A percentile compares a stretch with the other conserved stretches of the same genome.
These are phyloP conservation scores for Troglohyphantes excavatus DNA, from an alignment of 2,888 invertebrate species.

Conservation along the genomic window DNA sequence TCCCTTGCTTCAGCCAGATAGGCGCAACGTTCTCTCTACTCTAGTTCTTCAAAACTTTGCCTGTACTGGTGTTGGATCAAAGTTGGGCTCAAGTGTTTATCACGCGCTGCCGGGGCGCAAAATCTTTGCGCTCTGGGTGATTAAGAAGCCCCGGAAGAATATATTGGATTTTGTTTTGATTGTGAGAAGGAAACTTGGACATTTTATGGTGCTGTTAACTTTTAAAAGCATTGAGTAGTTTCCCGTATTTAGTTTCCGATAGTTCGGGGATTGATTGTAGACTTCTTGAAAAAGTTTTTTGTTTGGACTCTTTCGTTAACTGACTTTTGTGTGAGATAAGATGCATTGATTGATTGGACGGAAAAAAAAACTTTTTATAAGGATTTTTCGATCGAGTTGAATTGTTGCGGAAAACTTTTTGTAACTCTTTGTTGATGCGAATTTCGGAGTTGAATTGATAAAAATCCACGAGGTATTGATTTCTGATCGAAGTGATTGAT, in stretches of 20 bases:
- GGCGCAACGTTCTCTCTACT: conserved; percentile 19
- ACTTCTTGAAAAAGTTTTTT: neutral
- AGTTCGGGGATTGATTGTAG: neutral
- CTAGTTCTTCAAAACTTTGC: conserved; percentile 37
- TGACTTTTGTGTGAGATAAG: neutral
- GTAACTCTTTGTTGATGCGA: neutral
- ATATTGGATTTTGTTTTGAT: neutral
- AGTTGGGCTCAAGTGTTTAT: conserved; percentile 29
- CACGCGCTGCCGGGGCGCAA: conserved; percentile 31
- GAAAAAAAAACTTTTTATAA: neutral
- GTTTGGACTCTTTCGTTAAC: neutral
- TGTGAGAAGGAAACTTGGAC: neutral
- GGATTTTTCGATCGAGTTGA: neutral
- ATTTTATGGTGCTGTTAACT: neutral
- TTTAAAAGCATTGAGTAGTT: neutral
- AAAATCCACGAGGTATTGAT: neutral
- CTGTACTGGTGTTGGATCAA: neutral
- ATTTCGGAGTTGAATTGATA: neutral
- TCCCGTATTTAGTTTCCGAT: neutral
- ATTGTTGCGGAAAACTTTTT: neutral
- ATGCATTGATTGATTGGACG: neutral
- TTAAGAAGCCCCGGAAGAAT: neutral
- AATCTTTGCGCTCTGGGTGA: neutral
- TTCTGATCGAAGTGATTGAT: neutral
- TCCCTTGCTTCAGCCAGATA: conserved; percentile 30